Evolutionary conservation across 1,140 invertebrate species (phyloP), one percentile per base, ranked within the genome.

Genomic region (Bombus breviceps): DNA sequence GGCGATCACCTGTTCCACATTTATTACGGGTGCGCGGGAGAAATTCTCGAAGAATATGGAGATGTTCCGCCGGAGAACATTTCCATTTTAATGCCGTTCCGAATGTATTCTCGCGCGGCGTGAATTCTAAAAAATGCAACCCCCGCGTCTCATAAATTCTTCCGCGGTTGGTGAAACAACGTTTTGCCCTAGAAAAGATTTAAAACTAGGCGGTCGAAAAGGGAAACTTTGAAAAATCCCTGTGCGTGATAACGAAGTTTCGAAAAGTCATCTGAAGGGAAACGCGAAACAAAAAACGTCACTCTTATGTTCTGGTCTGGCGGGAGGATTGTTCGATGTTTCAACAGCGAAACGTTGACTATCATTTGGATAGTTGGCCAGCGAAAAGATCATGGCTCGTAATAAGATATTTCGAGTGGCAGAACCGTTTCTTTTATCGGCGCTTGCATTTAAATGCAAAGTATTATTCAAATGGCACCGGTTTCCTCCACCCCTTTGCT

Each of bases 401-500:
- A 94, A 94, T 94, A 92, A 92, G 92, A 94, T 94, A 92, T 93
- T 94, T 93, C 92, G 92, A 94, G 92, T 93, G 91, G 91, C 85
- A 59, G 88, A 87, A 88, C 91, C 91, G 91, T 93, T 94, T 94
- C 92, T 94, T 94, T 94, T 93, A 94, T 94, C 92, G 91, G 81
- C 57, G 85, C 69, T 83, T 85, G 90, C 92, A 94, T 94, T 94
- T 94, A 93, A 94, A 94, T 94, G 93, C 93, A 93, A 94, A 94
- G 94, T 94, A 94, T 94, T 94, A 94, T 94, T 94, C 93, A 94
- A 94, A 94, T 94, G 82, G 85, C 90, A 41, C 37, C 57, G 81
- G 39, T 77, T 87, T 88, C 87, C 37, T 82, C 85, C 66, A 9
- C 76, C 53, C 72, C 69, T 76, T 62, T 32, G 4, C 72, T 74